Base-by-base conservation (phyloP, 2,113 vertebrate genomes). In the Ceuthmochares aereus region DNA sequence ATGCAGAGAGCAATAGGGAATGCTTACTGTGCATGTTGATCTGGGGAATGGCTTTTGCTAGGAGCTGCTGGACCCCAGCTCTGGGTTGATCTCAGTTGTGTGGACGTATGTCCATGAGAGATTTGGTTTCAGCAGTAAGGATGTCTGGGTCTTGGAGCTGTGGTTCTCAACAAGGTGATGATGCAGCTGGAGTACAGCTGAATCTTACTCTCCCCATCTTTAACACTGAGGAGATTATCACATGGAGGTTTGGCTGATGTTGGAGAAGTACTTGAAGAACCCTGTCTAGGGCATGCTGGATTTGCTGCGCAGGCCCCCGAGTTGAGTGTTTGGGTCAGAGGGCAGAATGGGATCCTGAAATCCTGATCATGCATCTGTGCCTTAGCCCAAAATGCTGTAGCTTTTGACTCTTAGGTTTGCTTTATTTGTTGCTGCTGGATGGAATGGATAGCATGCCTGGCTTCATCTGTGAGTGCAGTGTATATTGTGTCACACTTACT, bases 51-150 rank as follows among this genome's bases (percentile, higher is more conserved):
- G 21, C 37, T 93, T 80, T 55, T n/a, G 37, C 19, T 23, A 86
- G 64, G 16, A 78, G 32, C 66, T 56, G n/a, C 30, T 62, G n/a
- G 40, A 17, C 20, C 5, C 2, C 47, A 63, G 29, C 40, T 58
- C 1, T 34, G 18, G 19, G 4, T 6, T 62, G 62, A 30, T 32
- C 12, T 70, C 3, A 1, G 23, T 52, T 56, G 18, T 1, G 0
- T 29, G 83, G 62, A 12, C 23, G 14, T 3, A 1, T 36, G 16
- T 69, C 59, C 56, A 17, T 0, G 2, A 54, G 54, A 58, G 11
- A 10, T 81, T 74, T 89, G 37, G 22, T 89, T 87, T 89, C 52
- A 37, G 22, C 83, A 9, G 14, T 18, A 36, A 34, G 42, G 18
- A 34, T 59, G 20, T 30, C 34, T 45, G 60, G 20, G 32, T 76